A percentile compares a stretch with the other conserved stretches of the same genome.
These are phyloP conservation scores for Serinus canaria DNA, from an alignment of 2,113 vertebrate genomes.

Conservation along the genomic window DNA sequence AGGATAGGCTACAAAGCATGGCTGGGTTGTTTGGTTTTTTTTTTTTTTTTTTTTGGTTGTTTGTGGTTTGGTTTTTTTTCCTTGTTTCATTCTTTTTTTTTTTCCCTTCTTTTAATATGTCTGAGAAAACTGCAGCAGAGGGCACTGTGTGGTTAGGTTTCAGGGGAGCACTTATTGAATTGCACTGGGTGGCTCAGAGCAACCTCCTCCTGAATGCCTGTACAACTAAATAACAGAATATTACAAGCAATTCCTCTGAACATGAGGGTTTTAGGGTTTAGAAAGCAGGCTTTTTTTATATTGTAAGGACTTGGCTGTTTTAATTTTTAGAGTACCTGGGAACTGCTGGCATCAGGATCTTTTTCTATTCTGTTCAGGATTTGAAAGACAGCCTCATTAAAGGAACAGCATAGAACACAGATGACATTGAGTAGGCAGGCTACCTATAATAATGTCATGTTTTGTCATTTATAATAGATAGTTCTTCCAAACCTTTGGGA, in stretches of 20 bases:
- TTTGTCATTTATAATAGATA: conserved; percentile 56
- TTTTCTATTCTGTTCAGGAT: not conserved
- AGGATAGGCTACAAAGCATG: not conserved
- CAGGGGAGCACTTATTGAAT: conserved; percentile 7
- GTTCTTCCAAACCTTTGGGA: conserved; percentile 54
- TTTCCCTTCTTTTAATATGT: not conserved
- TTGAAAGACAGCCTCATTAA: conserved; percentile 54
- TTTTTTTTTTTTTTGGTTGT: not conserved
- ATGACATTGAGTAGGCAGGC: conserved; percentile 51
- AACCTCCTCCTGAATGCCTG: not conserved
- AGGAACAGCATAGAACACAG: conserved; percentile 1
- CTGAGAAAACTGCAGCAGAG: conserved; percentile 62
- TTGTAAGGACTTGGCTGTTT: conserved; percentile 17
- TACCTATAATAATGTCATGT: conserved; percentile 53
- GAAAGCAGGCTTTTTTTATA: conserved; percentile 3
- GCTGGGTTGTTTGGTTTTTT: not conserved
- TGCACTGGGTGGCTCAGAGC: conserved; percentile 4
- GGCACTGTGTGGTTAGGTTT: conserved; percentile 71
- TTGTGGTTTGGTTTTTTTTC: not conserved
- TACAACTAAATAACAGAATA: conserved; percentile 58
- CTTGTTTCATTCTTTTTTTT: not conserved
- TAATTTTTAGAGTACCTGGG: conserved; percentile 56
- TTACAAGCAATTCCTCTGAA: conserved; percentile 44
- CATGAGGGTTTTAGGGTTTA: conserved; percentile 1
- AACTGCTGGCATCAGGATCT: conserved; percentile 34